Evolutionary conservation across 2,797 vertebrate species (phyloP), one percentile per base, ranked within the genome.

Genomic region (Onychomys arenicola): DNA sequence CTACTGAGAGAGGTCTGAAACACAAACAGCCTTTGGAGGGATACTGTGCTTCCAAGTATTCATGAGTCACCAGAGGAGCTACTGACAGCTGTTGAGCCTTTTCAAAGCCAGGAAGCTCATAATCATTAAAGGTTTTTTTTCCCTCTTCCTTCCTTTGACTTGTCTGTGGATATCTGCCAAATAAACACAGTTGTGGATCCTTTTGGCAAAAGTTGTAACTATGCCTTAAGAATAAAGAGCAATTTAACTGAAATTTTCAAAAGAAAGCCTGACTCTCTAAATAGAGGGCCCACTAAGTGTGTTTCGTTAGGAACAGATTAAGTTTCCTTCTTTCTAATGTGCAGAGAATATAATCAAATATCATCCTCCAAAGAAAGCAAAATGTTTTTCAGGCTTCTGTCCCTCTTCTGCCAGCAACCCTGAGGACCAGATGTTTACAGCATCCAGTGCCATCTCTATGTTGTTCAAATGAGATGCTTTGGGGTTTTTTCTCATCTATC

Each of bases 61-160:
- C 97, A 76, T 98, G 93, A 88, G 85, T 97, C 97, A 90, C 40
- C 83, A 43, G 43, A 97, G 92, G 82, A 92, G 93, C 67, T 27
- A 29, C n/a, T 85, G n/a, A 94, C 71, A 97, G 90, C 93, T 89
- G 80, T 52, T 97, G 87, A 95, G 37, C 21, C 46, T 94, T 98
- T 98, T 89, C 97, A 46, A 69, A 98, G 83, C 61, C 96, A 96
- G 93, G 95, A 97, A 98, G 63, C 75, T 71, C 96, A 82, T 97
- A 96, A 97, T 97, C 89, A 96, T 59, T 94, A 87, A 96, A 94
- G 43, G 76, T 52, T 93, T 61, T 46, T 27, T 21, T 49, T n/a
- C n/a, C 2, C 5, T 21, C n/a, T 65, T 21, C 14, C 86, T 65
- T 73, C 89, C 76, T 97, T 96, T 94, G 89, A 76, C 95, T 97